Conservation (phyloP, 2,888 invertebrate genomes). For the Limnephilus marmoratus region DNA sequence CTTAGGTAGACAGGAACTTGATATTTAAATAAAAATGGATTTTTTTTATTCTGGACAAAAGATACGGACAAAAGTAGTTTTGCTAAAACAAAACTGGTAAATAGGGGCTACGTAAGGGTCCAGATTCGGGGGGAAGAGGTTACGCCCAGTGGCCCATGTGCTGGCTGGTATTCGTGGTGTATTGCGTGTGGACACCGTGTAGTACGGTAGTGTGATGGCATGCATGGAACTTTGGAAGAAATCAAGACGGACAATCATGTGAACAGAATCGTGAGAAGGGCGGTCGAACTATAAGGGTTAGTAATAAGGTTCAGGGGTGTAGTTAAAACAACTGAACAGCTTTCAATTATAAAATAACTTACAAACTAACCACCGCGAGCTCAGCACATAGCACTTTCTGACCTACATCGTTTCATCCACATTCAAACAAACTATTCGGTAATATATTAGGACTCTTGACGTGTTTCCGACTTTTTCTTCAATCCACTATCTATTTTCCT, state of each 20-base stretch:
- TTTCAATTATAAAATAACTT: too few species aligned
- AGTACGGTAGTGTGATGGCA: conserved; percentile 26
- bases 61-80: neutral
- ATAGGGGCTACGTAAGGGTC: neutral
- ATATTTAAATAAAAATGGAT: neutral
- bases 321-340: neutral
- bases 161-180: neutral
- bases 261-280: conserved; percentile 60
- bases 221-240: conserved; percentile 58
- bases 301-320: neutral
- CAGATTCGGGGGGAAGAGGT: neutral
- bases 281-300: conserved; percentile 23
- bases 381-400: too few species aligned
- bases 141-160: neutral
- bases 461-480: too few species aligned
- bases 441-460: too few species aligned
- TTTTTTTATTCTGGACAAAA: neutral
- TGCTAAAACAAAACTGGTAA: neutral
- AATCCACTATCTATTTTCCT: too few species aligned
- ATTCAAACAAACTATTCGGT: too few species aligned
- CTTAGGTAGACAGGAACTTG: too few species aligned
- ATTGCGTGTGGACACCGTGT: conserved; percentile 16
- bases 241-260: conserved; percentile 64
- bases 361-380: too few species aligned
- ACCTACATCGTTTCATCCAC: too few species aligned